Base-by-base conservation (phyloP, 2,113 vertebrate genomes). In the Trinectes maculatus region DNA sequence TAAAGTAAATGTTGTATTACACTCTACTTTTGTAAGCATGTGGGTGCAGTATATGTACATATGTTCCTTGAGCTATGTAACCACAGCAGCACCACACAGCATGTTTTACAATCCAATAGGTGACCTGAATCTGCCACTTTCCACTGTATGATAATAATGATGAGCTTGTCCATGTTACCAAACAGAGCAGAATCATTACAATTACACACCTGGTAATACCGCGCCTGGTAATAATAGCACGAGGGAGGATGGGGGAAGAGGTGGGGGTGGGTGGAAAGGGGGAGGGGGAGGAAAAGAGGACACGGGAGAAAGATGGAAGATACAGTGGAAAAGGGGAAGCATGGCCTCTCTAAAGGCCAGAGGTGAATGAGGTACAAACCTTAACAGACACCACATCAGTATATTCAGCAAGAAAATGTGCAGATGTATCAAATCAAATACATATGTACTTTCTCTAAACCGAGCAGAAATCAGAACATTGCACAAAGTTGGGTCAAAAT, bases 101-200 rank as follows among this genome's bases (percentile, higher is more conserved):
- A n/a, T 2, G 1, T 19, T 8, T 31, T 47, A 11, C n/a, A n/a
- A n/a, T n/a, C 10, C 55, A 24, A 5, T 68, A 43, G 22, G 49
- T 69, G 60, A 79, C 74, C 83, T 77, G 40, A 77, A 78, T 83
- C 63, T 68, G 68, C 46, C 71, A 67, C 37, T 46, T 67, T 78
- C 75, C 47, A 67, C 33, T 28, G 25, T 25, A 25, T 9, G 49
- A 80, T 80, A 84, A 57, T 66, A 71, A 53, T 58, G 55, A 83
- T 54, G 74, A 82, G 77, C 59, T 57, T 55, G 58, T 77, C 66
- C 51, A 34, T 66, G 48, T 84, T 82, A 76, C 68, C 46, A 79
- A 74, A 82, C 74, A 64, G 61, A 61, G 44, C 65, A 77, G 64
- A 84, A 81, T 78, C 78, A 63, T 80, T 77, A 40, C 58, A 85